Percentiles rank a stretch among this genome's conserved stretches.
Conservation (phyloP, 2,113 vertebrate species). For the Albula glossodonta region DNA sequence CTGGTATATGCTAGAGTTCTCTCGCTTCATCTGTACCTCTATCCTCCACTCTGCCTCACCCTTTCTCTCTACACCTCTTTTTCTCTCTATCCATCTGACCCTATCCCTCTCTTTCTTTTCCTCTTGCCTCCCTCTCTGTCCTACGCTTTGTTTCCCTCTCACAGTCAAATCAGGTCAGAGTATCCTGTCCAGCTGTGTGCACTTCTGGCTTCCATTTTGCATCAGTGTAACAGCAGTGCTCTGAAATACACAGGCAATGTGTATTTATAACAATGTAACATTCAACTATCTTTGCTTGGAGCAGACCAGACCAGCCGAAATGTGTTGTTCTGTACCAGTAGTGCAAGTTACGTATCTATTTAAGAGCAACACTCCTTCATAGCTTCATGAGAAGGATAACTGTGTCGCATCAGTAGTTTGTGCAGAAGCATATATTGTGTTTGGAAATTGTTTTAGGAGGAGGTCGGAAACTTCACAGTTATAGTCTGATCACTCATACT, state of each 20-base stretch:
- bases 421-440: too few relatives aligned
- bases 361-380: neutral
- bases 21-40: too few relatives aligned
- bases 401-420: too few relatives aligned
- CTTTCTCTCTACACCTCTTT: neutral
- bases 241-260: neutral
- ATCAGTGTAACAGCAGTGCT: neutral
- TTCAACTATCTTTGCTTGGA: too few relatives aligned
- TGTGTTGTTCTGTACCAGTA: neutral
- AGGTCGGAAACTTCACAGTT: too few relatives aligned
- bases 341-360: neutral
- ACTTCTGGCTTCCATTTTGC: neutral
- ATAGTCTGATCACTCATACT: too few relatives aligned
- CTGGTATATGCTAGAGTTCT: neutral
- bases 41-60: neutral
- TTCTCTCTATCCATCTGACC: neutral
- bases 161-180: too few relatives aligned
- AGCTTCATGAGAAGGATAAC: too few relatives aligned
- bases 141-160: too few relatives aligned
- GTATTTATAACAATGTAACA: too few relatives aligned
- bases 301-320: neutral
- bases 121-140: too few relatives aligned
- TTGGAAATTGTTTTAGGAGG: too few relatives aligned
- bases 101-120: neutral
- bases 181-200: neutral